A percentile compares a stretch with the other conserved stretches of the same genome.
phyloP scores from a whole-genome alignment of 2,113 vertebrate genomes.

The Trachemys scripta region DNA sequence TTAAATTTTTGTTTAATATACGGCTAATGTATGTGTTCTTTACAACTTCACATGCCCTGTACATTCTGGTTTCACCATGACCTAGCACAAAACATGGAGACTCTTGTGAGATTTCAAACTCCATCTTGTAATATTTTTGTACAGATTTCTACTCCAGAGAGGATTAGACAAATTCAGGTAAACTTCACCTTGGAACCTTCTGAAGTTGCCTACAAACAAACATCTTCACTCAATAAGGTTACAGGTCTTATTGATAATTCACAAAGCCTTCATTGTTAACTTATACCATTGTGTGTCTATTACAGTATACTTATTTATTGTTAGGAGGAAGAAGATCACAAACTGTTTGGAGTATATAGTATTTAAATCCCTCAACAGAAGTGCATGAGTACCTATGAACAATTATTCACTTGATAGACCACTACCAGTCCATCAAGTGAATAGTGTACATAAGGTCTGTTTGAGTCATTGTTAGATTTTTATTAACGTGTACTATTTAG shows the following conservation, averaged over 20 bases:
- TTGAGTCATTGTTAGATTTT: conserved; percentile 65
- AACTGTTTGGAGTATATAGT: conserved; percentile 31
- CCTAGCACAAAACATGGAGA: conserved; percentile 28
- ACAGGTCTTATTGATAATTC: conserved; percentile 71
- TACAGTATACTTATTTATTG: conserved; percentile 70
- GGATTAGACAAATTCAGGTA: conserved; percentile 46
- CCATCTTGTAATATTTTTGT: conserved; percentile 46
- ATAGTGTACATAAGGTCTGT: conserved; percentile 57
- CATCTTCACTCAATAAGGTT: conserved; percentile 62
- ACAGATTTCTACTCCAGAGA: not conserved
- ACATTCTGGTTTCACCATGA: not conserved
- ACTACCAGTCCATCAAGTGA: conserved; percentile 63
- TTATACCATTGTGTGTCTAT: conserved; percentile 58
- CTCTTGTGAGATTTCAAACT: conserved; percentile 36
- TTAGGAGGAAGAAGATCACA: conserved; percentile 67
- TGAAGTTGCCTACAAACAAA: conserved; percentile 51
- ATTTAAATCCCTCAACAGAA: conserved; percentile 61
- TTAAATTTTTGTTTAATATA: not conserved
- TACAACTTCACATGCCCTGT: conserved; percentile 26
- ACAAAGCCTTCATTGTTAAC: conserved; percentile 52
- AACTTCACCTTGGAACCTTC: conserved; percentile 12
- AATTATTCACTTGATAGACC: conserved; percentile 65
- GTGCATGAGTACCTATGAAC: conserved; percentile 30
- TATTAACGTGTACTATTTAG: conserved; percentile 69
- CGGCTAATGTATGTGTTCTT: conserved; percentile 5